A percentile compares a stretch with the other conserved stretches of the same genome.
Conservation (phyloP, 1,140 invertebrate genomes). For the Drosophila obscura region DNA sequence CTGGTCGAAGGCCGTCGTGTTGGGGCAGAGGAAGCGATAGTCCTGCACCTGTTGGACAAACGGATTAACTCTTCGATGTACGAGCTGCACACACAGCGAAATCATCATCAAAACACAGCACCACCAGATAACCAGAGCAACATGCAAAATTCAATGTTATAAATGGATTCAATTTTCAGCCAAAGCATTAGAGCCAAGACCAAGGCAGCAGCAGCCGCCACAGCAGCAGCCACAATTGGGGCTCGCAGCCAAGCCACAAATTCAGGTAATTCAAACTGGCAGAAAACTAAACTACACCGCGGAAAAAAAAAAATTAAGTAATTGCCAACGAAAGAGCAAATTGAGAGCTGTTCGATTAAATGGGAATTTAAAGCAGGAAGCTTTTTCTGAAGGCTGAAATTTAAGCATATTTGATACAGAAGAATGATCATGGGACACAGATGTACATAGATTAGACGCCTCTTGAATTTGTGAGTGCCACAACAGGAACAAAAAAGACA, state of each 20-base stretch:
- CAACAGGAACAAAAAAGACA: too few species aligned
- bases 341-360: too few species aligned
- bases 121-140: conserved; percentile 74
- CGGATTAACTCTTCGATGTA: conserved; percentile 76
- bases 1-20: conserved; percentile 96
- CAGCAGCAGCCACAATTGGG: not conserved
- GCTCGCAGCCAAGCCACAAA: not conserved
- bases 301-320: not conserved
- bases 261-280: conserved; percentile 20
- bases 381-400: too few species aligned
- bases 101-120: conserved; percentile 54
- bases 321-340: too few species aligned
- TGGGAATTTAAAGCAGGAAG: too few species aligned
- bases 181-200: conserved; percentile 33
- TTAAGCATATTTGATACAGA: too few species aligned
- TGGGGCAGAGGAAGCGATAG: conserved; percentile 94
- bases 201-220: conserved; percentile 25
- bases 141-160: conserved; percentile 76
- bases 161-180: conserved; percentile 40
- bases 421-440: too few species aligned
- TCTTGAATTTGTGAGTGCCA: too few species aligned
- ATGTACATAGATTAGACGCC: too few species aligned
- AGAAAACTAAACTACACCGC: not conserved
- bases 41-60: conserved; percentile 88
- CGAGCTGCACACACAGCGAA: conserved; percentile 67